phyloP scores from a whole-genome alignment of 2,797 vertebrate species.

The Bryconaethiops microstoma region DNA sequence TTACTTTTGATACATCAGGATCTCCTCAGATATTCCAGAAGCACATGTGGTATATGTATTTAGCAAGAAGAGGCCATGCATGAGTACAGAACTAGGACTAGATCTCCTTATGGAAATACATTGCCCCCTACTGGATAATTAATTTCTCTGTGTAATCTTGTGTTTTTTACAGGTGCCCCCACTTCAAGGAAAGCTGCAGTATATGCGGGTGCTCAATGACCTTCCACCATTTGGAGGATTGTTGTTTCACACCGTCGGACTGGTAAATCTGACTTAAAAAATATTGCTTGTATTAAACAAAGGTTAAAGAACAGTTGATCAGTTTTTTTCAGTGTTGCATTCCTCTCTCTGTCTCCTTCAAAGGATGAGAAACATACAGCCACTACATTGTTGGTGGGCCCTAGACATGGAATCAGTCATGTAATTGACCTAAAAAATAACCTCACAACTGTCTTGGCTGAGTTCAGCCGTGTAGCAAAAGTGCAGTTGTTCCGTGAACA shows the following conservation, averaged over 20 bases:
- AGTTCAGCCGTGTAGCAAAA: conserved; percentile 96
- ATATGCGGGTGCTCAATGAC: conserved; percentile 96
- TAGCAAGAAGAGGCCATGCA: background rate
- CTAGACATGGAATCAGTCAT: conserved; percentile 96
- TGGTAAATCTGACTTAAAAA: conserved; percentile 79
- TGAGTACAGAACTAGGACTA: background rate
- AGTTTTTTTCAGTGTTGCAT: background rate
- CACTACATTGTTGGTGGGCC: conserved; percentile 93
- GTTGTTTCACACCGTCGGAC: conserved; percentile 95
- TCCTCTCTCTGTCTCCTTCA: conserved; percentile 12
- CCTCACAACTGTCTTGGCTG: conserved; percentile 94
- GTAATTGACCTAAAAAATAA: conserved; percentile 99
- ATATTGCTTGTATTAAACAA: background rate
- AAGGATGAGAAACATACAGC: conserved; percentile 96
- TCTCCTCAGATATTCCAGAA: background rate
- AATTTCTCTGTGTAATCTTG: background rate
- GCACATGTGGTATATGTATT: background rate
- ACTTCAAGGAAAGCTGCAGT: conserved; percentile 96
- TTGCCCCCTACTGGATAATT: conserved; percentile 68
- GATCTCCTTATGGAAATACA: conserved; percentile 59
- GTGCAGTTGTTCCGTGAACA: conserved; percentile 97
- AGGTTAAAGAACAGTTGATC: too few species aligned
- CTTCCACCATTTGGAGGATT: conserved; percentile 96
- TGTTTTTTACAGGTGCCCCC: conserved; percentile 83
- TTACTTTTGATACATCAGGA: background rate